A percentile compares a stretch with the other conserved stretches of the same genome.
Evolutionary conservation across 2,113 vertebrate species (phyloP).

Genomic region (Damaliscus lunatus): DNA sequence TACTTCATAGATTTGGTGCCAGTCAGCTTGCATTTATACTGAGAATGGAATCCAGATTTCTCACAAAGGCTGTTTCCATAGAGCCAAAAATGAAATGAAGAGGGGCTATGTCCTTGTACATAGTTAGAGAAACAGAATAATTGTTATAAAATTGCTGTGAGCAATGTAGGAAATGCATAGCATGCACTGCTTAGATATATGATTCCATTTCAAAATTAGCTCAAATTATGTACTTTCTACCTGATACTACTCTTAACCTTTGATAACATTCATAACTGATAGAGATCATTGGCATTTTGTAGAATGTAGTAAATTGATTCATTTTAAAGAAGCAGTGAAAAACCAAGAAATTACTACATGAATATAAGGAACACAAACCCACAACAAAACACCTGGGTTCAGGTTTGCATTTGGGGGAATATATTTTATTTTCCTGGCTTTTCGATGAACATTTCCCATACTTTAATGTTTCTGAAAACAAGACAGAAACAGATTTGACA

Average conservation of each 20-base stretch:
- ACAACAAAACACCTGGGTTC: neutral
- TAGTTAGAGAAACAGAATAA: neutral
- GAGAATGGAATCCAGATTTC: constrained; percentile 27
- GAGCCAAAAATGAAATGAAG: constrained; percentile 39
- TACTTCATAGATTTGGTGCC: constrained; percentile 30
- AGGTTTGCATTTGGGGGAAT: neutral
- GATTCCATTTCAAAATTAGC: neutral
- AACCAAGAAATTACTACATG: neutral
- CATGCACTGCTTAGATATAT: neutral
- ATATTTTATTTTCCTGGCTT: neutral
- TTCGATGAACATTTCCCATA: neutral
- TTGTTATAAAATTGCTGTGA: neutral
- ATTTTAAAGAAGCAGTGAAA: neutral
- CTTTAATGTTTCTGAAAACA: neutral
- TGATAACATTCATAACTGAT: neutral
- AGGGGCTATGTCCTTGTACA: neutral
- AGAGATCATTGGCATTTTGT: neutral
- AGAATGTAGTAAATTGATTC: neutral
- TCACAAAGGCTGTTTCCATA: constrained; percentile 8
- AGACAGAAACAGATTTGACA: neutral
- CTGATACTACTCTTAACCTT: neutral
- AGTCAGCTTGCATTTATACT: constrained; percentile 34
- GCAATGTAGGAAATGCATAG: neutral
- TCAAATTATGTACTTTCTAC: neutral
- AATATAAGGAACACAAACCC: neutral